Conservation (phyloP, 2,888 invertebrate genomes). For the Cryptus viduatorius region DNA sequence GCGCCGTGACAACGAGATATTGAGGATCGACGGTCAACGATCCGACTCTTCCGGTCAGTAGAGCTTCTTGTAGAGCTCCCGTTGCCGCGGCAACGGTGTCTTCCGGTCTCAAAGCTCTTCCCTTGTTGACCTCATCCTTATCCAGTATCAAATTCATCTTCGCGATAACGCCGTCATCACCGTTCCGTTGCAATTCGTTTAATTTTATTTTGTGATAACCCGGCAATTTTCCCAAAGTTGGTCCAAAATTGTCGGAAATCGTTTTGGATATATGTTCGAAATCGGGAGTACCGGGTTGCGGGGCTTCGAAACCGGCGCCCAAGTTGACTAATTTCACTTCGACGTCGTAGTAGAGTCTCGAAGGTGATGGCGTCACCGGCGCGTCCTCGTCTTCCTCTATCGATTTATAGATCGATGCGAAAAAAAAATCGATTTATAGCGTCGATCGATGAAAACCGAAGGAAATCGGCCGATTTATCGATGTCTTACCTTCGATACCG, state of each 20-base stretch:
- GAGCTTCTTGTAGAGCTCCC: slow-evolving; percentile 89
- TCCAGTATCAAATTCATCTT: slow-evolving; percentile 92
- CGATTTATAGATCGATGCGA: background rate
- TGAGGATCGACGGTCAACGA: slow-evolving; percentile 93
- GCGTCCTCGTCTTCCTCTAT: slow-evolving; percentile 88
- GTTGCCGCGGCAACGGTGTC: slow-evolving; percentile 84
- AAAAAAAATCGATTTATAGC: slow-evolving; percentile 18
- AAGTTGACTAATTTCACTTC: slow-evolving; percentile 91
- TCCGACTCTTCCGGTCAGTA: slow-evolving; percentile 91
- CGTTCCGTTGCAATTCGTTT: slow-evolving; percentile 87
- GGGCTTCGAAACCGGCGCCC: slow-evolving; percentile 92
- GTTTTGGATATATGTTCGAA: slow-evolving; percentile 90
- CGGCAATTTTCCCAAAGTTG: slow-evolving; percentile 87
- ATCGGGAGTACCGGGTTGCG: slow-evolving; percentile 90
- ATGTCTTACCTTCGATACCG: slow-evolving; percentile 88
- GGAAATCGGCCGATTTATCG: background rate
- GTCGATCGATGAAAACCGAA: background rate
- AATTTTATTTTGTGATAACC: slow-evolving; percentile 91
- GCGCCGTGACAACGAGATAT: slow-evolving; percentile 91
- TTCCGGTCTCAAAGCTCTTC: slow-evolving; percentile 80
- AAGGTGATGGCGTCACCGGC: slow-evolving; percentile 88
- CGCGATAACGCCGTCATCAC: slow-evolving; percentile 90
- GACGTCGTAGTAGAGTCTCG: slow-evolving; percentile 89
- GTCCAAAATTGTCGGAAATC: slow-evolving; percentile 88
- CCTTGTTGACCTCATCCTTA: slow-evolving; percentile 85